Base-by-base conservation (phyloP, 1,140 invertebrate genomes). In the Drosophila serrata region DNA sequence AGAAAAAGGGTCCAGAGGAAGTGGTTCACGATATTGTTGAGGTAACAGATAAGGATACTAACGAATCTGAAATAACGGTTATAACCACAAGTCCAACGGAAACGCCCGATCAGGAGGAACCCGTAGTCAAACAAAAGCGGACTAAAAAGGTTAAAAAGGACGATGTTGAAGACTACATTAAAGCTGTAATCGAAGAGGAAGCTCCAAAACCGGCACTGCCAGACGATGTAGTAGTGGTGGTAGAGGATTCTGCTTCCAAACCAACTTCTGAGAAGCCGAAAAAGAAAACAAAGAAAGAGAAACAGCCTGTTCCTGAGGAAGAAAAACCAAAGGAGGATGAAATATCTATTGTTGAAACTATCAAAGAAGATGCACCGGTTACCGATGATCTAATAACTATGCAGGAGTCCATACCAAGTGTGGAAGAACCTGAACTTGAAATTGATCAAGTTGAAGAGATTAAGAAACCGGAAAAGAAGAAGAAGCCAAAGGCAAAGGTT, bases 21-120 rank as follows among this genome's bases (percentile, higher is more conserved):
- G 17, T 84, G 17, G 62, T 87, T 56, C 72, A 87, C 56, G 82
- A 91, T 3, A 85, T 92, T 39, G 68, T 75, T n/a, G 88, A 87
- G 51, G 63, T 93, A 46, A 69, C 60, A 24, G 91, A 93, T 57
- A 77, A 93, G 60, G 92, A 92, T 46, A 90, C 90, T n/a, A 75
- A 76, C 19, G 82, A 91, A 70, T 81, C 81, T 46, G 81, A 87
- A 80, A 56, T 92, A 29, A 91, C 91, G 3, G 67, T 90, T 7
- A 57, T 73, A 57, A 92, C 65, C 7, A 76, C 92, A 4, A 80
- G 62, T 78, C 82, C 92, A 7, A 60, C 29, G 15, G 68, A 70
- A 33, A 27, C 17, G 0, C 33, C 51, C 11, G 91, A 90, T 37
- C 76, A 93, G 49, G 81, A 90, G 5, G 49, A 64, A 5, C 55